Percentiles rank a stretch among this genome's conserved stretches.
These are phyloP conservation scores for Hafferia zeledoni DNA, from an alignment of 2,797 vertebrate species.

Conservation along the genomic window DNA sequence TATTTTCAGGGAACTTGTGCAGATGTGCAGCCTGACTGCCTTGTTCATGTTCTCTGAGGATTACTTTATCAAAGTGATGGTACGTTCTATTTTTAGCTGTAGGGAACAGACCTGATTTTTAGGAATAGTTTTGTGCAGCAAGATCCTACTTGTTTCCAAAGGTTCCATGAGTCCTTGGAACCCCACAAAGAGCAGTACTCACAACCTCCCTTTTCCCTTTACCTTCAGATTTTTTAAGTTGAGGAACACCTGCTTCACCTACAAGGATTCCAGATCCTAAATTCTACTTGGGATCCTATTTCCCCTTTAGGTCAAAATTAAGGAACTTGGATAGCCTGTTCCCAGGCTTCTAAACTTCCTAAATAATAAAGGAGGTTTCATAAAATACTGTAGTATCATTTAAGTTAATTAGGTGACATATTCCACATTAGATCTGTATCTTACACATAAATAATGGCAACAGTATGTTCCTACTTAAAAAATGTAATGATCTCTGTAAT, in stretches of 20 bases:
- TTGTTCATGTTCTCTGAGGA: background rate
- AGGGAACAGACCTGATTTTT: background rate
- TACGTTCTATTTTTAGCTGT: background rate
- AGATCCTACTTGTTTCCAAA: background rate
- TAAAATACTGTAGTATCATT: background rate
- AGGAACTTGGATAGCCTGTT: background rate
- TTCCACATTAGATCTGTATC: background rate
- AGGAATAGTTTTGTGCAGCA: background rate
- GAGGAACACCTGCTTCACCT: background rate
- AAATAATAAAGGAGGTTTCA: background rate
- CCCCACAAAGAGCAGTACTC: background rate
- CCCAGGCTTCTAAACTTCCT: background rate
- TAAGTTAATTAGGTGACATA: slow-evolving; percentile 35
- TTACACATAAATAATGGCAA: slow-evolving; percentile 50
- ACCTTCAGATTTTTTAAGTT: background rate
- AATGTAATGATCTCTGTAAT: slow-evolving; percentile 28
- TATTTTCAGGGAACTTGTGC: background rate
- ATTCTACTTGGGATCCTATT: background rate
- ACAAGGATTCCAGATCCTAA: background rate
- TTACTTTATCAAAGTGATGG: background rate
- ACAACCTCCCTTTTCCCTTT: background rate
- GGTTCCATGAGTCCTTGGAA: background rate
- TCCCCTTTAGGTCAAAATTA: background rate
- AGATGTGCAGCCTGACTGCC: background rate
- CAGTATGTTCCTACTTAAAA: slow-evolving; percentile 51